Conservation (phyloP, 2,888 invertebrate species). For the Drosophila siamana region DNA sequence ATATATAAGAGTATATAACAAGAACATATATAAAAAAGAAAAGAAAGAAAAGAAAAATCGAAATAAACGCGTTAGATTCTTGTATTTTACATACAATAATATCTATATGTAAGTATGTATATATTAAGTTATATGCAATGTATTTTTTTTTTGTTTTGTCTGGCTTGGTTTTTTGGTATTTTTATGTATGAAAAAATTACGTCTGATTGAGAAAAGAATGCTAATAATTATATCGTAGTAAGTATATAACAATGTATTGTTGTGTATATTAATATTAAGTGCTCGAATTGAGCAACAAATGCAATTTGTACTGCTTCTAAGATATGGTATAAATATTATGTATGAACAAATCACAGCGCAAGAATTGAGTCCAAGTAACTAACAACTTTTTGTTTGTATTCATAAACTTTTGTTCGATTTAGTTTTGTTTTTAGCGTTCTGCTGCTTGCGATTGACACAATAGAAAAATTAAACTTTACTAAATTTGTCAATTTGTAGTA, state of each 20-base stretch:
- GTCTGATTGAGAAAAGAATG: conserved; percentile 48
- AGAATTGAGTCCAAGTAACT: conserved; percentile 12
- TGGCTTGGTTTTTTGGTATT: conserved; percentile 33
- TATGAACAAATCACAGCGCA: conserved; percentile 32
- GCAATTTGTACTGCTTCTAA: conserved; percentile 40
- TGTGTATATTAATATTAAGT: not conserved
- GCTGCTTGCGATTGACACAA: conserved; percentile 83
- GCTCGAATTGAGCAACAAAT: conserved; percentile 41
- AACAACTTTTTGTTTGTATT: conserved; percentile 2
- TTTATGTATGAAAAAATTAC: conserved; percentile 40
- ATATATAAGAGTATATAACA: conserved; percentile 72
- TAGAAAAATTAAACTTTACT: conserved; percentile 46
- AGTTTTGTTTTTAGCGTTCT: conserved; percentile 25
- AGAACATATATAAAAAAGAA: conserved; percentile 83
- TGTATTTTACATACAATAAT: conserved; percentile 79
- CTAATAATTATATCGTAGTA: conserved; percentile 43
- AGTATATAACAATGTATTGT: conserved; percentile 17
- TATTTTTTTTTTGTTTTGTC: conserved; percentile 34
- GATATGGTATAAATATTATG: conserved; percentile 21
- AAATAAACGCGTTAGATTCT: conserved; percentile 86
- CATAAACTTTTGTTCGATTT: not conserved
- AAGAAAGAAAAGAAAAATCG: conserved; percentile 85
- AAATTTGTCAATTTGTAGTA: conserved; percentile 46
- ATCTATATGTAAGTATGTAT: conserved; percentile 59
- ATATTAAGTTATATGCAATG: conserved; percentile 40